Conservation (phyloP, 2,888 invertebrate species). For the Nineta flava region DNA sequence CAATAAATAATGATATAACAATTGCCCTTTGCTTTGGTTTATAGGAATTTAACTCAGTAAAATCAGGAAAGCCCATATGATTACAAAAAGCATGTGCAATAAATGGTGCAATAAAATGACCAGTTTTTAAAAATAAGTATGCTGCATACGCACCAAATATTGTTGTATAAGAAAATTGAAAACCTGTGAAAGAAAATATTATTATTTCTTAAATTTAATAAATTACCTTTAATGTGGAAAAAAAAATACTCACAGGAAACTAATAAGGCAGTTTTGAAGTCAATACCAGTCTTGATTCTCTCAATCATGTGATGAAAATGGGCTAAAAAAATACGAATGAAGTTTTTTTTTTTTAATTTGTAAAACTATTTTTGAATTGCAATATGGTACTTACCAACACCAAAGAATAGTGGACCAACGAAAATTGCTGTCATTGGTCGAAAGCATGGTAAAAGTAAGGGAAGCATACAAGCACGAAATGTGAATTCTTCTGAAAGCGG, state of each 20-base stretch:
- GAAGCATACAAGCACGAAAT: slow-evolving; percentile 90
- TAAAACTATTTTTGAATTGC: neutral
- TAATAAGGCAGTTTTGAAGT: slow-evolving; percentile 49
- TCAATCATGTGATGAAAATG: slow-evolving; percentile 87
- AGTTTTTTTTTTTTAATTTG: neutral
- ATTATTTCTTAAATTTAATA: neutral
- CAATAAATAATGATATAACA: slow-evolving; percentile 48
- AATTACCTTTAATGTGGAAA: neutral
- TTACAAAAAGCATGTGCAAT: slow-evolving; percentile 90
- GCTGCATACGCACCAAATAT: slow-evolving; percentile 90
- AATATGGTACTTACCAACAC: slow-evolving; percentile 47
- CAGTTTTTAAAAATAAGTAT: slow-evolving; percentile 78
- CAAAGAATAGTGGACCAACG: slow-evolving; percentile 81
- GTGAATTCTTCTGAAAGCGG: slow-evolving; percentile 93
- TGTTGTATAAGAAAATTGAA: slow-evolving; percentile 83
- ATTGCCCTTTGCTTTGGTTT: slow-evolving; percentile 37
- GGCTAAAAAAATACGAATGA: slow-evolving; percentile 38
- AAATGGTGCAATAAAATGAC: slow-evolving; percentile 77
- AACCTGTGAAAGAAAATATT: slow-evolving; percentile 35
- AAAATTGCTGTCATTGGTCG: slow-evolving; percentile 59
- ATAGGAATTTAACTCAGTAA: slow-evolving; percentile 50
- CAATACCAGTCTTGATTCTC: slow-evolving; percentile 52
- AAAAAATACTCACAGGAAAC: slow-evolving; percentile 46
- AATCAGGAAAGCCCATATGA: slow-evolving; percentile 90
- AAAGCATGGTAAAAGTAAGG: slow-evolving; percentile 70